Conservation (phyloP, 2,797 vertebrate species). For the Catostomus latipinnis region DNA sequence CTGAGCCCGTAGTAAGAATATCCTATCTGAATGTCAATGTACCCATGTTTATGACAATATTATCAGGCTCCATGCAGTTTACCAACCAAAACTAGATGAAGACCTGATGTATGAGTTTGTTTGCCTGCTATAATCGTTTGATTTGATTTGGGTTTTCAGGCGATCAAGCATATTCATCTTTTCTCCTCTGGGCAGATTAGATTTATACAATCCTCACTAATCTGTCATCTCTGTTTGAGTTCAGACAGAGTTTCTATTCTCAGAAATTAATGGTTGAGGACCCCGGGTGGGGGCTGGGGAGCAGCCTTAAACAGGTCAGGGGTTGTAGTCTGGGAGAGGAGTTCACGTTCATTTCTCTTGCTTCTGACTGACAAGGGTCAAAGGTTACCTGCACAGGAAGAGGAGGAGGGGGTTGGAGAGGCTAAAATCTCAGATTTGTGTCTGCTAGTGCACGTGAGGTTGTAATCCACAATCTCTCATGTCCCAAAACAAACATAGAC, state of each 20-base stretch:
- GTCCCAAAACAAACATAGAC: conserved; percentile 36
- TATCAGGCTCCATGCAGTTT: conserved; percentile 3
- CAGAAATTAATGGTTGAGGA: conserved; percentile 34
- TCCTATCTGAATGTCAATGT: conserved; percentile 2
- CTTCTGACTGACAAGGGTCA: conserved; percentile 54
- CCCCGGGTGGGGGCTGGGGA: conserved; percentile 38
- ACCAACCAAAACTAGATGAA: conserved; percentile 14
- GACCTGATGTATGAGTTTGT: conserved; percentile 9
- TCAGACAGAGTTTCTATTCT: conserved; percentile 33
- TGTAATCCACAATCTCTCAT: conserved; percentile 24
- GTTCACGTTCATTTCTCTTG: conserved; percentile 64
- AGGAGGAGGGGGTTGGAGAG: conserved; percentile 1
- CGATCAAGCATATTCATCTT: conserved; percentile 38
- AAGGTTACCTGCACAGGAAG: conserved; percentile 51
- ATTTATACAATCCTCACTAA: conserved; percentile 42
- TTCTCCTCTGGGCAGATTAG: conserved; percentile 28
- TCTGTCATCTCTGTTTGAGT: conserved; percentile 44
- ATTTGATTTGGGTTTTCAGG: conserved; percentile 35
- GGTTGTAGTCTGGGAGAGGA: conserved; percentile 51
- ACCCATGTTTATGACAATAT: background rate
- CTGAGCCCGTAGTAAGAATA: background rate
- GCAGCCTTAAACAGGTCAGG: conserved; percentile 53
- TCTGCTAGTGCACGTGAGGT: conserved; percentile 32
- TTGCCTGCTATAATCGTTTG: conserved; percentile 31
- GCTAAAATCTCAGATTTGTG: conserved; percentile 35